Evolutionary conservation across 2,113 vertebrate genomes (phyloP), one percentile per base, ranked within the genome.

Genomic region (Lepus europaeus): DNA sequence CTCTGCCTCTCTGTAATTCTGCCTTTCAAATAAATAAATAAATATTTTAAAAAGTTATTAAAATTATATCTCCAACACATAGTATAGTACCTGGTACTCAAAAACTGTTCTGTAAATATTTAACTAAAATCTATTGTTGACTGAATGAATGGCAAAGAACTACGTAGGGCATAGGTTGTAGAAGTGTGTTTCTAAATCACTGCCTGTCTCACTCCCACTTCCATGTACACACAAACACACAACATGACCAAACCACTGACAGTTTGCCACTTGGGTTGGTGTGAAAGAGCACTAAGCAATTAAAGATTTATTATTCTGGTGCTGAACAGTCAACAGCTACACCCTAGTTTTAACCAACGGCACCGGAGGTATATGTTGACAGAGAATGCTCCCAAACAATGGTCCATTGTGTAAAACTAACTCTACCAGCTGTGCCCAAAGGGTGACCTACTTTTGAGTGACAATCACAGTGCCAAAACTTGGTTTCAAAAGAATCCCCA

Each of bases 361-460:
- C 87, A 8, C 25, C 70, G 49, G 49, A 92, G 76, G 64, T 51
- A 1, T 36, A 36, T 27, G 76, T 86, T 76, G 33, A 73, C 59
- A 29, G 59, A 88, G 69, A 90, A 78, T 86, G 63, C 19, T 64
- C 27, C n/a, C 22, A 14, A 91, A 87, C 84, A 95, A 91, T 25
- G 31, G 59, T 14, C 63, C 39, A 63, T 63, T 95, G 87, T 76
- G 23, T 89, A 51, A 72, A 93, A 94, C n/a, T 70, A 76, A 63
- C 80, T 64, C 17, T 20, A 70, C 61, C n/a, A 36, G 45, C 31
- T 90, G 22, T 72, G 72, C 6, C 51, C 80, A 93, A 53, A 87
- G 20, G 79, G 63, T 76, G 66, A 93, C 61, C 61, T 81, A 23
- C 66, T 93, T 70, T 66, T 29, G 51, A 63, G 76, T 78, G 76